These are phyloP conservation scores for Halichoerus grypus DNA, from an alignment of 2,113 vertebrate genomes.

Conservation along the genomic window DNA sequence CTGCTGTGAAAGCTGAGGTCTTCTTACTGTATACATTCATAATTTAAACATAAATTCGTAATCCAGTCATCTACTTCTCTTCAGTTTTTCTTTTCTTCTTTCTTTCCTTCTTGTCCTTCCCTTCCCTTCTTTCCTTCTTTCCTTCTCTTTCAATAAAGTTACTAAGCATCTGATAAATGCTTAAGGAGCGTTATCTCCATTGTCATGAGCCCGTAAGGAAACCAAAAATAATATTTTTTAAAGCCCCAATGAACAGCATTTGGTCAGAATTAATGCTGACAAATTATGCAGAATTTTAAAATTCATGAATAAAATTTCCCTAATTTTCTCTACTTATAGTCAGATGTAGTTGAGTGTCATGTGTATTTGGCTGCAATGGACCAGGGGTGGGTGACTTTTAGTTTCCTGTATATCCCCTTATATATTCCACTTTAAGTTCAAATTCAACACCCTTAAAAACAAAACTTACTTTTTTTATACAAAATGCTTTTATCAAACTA, in stretches of 20 bases:
- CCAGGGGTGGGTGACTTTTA: rapidly evolving
- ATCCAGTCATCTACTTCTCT: not conserved
- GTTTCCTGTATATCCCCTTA: not conserved
- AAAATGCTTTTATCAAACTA: not conserved
- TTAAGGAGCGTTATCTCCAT: not conserved
- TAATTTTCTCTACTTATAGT: not conserved
- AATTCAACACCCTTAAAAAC: not conserved
- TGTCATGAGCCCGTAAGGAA: not conserved
- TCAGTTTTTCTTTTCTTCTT: not conserved
- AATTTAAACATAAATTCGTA: not conserved
- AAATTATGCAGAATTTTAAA: not conserved
- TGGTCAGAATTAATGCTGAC: not conserved
- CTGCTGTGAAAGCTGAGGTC: not conserved
- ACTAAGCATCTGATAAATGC: not conserved
- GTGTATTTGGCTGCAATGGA: not conserved
- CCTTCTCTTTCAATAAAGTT: not conserved
- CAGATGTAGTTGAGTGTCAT: not conserved
- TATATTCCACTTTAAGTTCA: not conserved
- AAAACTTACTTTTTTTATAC: not conserved
- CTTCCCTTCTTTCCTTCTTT: not conserved
- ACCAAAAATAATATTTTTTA: not conserved
- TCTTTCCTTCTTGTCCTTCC: not conserved
- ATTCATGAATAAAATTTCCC: not conserved
- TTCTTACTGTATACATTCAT: not conserved
- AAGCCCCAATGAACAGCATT: not conserved